These are phyloP conservation scores for Eristalis pertinax DNA, from an alignment of 2,888 invertebrate species.

Conservation along the genomic window DNA sequence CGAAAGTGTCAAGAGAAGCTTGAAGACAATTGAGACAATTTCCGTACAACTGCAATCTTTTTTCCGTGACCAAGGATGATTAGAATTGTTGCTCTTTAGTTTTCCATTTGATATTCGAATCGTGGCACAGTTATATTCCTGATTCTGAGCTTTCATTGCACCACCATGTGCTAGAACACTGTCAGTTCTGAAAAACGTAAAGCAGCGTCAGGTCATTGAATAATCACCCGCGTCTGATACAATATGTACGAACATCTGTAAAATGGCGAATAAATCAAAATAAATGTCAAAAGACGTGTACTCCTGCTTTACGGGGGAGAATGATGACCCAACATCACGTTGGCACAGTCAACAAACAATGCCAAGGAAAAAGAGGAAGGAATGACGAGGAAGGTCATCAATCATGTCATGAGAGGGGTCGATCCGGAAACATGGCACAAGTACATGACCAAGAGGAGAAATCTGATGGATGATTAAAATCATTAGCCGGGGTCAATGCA, in stretches of 20 bases:
- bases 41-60: too few relatives aligned
- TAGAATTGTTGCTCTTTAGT: too few relatives aligned
- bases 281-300: not conserved
- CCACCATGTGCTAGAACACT: too few relatives aligned
- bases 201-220: too few relatives aligned
- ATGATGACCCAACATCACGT: not conserved
- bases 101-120: too few relatives aligned
- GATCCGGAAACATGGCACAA: not conserved
- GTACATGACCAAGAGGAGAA: not conserved
- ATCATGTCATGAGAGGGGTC: not conserved
- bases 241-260: not conserved
- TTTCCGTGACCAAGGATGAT: too few relatives aligned
- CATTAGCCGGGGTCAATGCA: not conserved
- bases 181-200: too few relatives aligned
- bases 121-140: too few relatives aligned
- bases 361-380: not conserved
- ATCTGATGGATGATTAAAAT: not conserved
- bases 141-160: too few relatives aligned
- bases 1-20: too few relatives aligned
- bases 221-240: not conserved
- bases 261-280: not conserved
- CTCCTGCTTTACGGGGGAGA: not conserved
- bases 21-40: too few relatives aligned
- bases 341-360: not conserved
- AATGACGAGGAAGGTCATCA: not conserved